Evolutionary conservation across 2,113 vertebrate species (phyloP), one percentile per base, ranked within the genome.

Genomic region (Echinops telfairi): DNA sequence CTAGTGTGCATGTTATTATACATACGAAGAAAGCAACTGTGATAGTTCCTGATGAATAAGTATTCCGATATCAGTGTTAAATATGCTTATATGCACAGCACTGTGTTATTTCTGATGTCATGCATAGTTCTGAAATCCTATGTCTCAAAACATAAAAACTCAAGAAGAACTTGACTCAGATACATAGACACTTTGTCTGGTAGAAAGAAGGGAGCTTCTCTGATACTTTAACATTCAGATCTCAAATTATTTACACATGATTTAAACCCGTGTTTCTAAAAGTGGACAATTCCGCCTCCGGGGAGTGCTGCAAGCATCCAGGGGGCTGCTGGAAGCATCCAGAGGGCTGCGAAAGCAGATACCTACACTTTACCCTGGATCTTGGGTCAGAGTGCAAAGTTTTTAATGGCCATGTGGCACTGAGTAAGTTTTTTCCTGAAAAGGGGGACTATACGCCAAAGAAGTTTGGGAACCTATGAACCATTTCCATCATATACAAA

Each of bases 81-180:
- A 76, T 81, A 78, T 25, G 60, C 43, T 57, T 90, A 88, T n/a
- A 86, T 68, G 3, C 68, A 1, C 1, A 86, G 23, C 23, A 62
- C 7, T 78, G 71, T 12, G 20, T 88, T 3, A 77, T 16, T 43
- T 79, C 57, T 83, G 12, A 75, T 38, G 2, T 20, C 9, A 76
- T 91, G 66, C 60, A 3, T 71, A 73, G 31, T 71, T 77, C 36
- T 77, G 47, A 93, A 60, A 87, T 83, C 6, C 9, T 14, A 4
- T 81, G 95, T 71, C 20, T 90, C 47, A 31, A 31, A 71, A 43
- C 87, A 11, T 85, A 47, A 71, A 90, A 95, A 31, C 22, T 64
- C 16, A 91, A 83, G 73, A n/a, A 76, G 83, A 86, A 75, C 6
- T 14, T 40, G 47, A 91, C 15, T 5, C 4, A 64, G 6, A 70